Conservation (phyloP, 2,888 invertebrate species). For the Lordiphosa andalusiaca region DNA sequence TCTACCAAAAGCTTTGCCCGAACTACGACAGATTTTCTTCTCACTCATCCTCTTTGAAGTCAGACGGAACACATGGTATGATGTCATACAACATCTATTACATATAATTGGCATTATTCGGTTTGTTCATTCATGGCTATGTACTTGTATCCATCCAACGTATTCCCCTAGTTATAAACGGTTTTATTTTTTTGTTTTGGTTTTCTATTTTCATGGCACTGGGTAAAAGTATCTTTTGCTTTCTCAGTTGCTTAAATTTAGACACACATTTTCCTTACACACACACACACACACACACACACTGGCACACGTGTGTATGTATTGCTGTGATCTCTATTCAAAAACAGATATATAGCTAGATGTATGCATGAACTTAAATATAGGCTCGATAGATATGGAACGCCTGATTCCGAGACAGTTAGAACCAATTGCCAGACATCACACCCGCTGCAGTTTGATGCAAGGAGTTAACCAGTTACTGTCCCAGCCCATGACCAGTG, state of each 20-base stretch:
- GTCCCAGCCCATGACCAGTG: too few relatives aligned
- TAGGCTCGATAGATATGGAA: conserved; percentile 1
- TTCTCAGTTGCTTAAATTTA: conserved; percentile 31
- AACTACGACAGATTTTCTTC: too few relatives aligned
- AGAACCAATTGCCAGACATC: too few relatives aligned
- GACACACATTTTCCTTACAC: conserved; percentile 9
- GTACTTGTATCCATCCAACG: not conserved
- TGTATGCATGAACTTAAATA: not conserved
- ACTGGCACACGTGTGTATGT: not conserved
- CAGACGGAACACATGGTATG: too few relatives aligned
- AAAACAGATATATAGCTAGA: not conserved
- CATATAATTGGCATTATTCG: not conserved
- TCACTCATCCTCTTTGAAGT: too few relatives aligned
- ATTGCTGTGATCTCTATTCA: conserved; percentile 1
- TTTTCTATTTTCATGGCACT: conserved; percentile 32
- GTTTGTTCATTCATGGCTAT: conserved; percentile 5
- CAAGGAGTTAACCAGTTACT: too few relatives aligned
- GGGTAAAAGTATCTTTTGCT: conserved; percentile 37
- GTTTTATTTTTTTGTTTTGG: conserved; percentile 15
- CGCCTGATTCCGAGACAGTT: too few relatives aligned
- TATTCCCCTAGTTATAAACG: not conserved
- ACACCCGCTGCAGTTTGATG: too few relatives aligned
- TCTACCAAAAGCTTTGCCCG: too few relatives aligned
- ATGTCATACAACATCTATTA: too few relatives aligned
- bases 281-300: conserved; percentile 1